Evolutionary conservation across 2,113 vertebrate species (phyloP).

Genomic region (Cyphomyrus plagiostoma): DNA sequence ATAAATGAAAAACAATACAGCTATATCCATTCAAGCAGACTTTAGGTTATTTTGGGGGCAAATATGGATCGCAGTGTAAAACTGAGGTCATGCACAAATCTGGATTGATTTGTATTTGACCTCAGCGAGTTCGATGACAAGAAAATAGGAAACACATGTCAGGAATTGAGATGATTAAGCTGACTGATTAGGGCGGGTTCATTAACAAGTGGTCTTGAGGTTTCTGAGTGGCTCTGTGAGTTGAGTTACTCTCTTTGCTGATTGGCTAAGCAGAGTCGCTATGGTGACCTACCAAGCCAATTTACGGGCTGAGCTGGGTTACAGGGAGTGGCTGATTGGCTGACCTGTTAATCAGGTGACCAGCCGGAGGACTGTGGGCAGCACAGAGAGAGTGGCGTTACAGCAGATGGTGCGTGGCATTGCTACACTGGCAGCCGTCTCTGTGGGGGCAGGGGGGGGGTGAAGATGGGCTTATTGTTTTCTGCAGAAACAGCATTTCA

Average conservation of each 20-base stretch:
- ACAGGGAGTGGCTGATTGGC: background rate
- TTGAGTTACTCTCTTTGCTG: background rate
- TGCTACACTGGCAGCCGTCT: background rate
- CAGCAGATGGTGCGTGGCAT: constrained; percentile 21
- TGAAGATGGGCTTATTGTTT: background rate
- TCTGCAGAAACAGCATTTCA: background rate
- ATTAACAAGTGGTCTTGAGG: background rate
- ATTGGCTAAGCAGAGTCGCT: background rate
- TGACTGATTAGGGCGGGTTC: background rate
- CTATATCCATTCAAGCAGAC: background rate
- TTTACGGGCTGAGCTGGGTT: background rate
- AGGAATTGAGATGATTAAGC: background rate
- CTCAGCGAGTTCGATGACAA: background rate
- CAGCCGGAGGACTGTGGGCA: background rate
- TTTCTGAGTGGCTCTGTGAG: background rate
- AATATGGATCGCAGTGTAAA: constrained; percentile 44
- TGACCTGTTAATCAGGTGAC: background rate
- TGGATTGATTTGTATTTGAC: constrained; percentile 35
- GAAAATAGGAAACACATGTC: background rate
- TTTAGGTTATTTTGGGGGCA: constrained; percentile 43
- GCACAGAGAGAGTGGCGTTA: background rate
- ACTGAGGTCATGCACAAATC: constrained; percentile 52
- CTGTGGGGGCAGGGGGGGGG: background rate
- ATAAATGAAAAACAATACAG: no score
- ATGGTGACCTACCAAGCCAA: background rate